Evolutionary conservation across 1,140 invertebrate species (phyloP), one percentile per base, ranked within the genome.

Genomic region (Drosophila orena): DNA sequence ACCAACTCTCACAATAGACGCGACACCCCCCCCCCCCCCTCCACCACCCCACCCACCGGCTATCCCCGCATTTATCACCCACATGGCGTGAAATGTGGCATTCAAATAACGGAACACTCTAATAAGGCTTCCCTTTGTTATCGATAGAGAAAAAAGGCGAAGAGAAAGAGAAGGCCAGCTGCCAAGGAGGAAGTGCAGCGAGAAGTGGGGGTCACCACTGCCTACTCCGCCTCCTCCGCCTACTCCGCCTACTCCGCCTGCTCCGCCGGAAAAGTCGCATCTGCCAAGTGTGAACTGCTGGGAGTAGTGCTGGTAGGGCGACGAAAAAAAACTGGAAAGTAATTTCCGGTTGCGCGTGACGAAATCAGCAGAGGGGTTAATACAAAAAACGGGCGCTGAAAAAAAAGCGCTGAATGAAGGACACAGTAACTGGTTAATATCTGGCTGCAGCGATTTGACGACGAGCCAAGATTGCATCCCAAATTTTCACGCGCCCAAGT

Each of bases 41-140:
- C n/a, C n/a, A n/a, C n/a, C n/a, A n/a, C n/a, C n/a, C n/a, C n/a
- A n/a, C 47, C 34, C 30, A 8, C 11, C 53, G 8, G 20, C 44
- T 7, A 10, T 34, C 35, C 54, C 20, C 53, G 17, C 37, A n/a
- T 44, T 40, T 24, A 35, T 40, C 42, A 49, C 43, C 50, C 30
- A 53, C 57, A 50, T 50, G 44, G 53, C 59, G 72, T 65, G 70
- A 75, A 75, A 75, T 80, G 58, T 77, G 77, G 74, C 74, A 83
- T 81, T 83, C 72, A 81, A 83, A 84, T 84, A 84, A 84, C 85
- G 81, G 77, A 85, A 84, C 81, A 85, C 81, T 84, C 81, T 84
- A 84, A 84, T 84, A 84, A 84, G 72, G 77, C 72, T 62, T 79
- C 77, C 81, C 77, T 84, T 84, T 85, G 81, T 84, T 84, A 77